Percentiles rank a stretch among this genome's conserved stretches.
phyloP scores from a whole-genome alignment of 2,888 invertebrate species.

The Scelioninae gen. 1 region DNA sequence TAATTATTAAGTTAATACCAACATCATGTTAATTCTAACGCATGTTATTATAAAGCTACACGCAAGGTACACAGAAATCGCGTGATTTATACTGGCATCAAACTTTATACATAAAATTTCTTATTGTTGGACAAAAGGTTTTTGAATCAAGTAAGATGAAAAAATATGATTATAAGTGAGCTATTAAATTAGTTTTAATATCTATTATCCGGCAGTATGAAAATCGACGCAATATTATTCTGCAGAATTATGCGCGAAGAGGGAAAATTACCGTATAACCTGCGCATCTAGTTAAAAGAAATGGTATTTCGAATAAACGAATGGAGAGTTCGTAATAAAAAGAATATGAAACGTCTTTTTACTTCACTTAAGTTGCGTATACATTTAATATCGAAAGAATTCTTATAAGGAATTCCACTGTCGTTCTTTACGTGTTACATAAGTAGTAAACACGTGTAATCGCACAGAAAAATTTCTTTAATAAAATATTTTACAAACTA shows the following conservation, averaged over 20 bases:
- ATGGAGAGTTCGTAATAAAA: constrained; percentile 7
- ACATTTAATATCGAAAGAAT: constrained; percentile 25
- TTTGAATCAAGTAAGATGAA: constrained; percentile 11
- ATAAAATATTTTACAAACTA: constrained; percentile 2
- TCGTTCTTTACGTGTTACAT: constrained; percentile 7
- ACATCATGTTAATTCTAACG: constrained; percentile 8
- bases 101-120: constrained; percentile 32
- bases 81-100: constrained; percentile 28
- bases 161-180: constrained; percentile 7
- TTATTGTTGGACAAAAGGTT: constrained; percentile 15
- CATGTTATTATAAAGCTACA: constrained; percentile 12
- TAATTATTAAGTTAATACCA: too few relatives aligned
- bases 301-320: constrained; percentile 3
- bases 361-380: neutral
- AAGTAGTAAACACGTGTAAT: neutral
- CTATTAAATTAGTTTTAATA: constrained; percentile 37
- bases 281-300: constrained; percentile 21
- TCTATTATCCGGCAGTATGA: constrained; percentile 29
- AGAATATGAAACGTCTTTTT: neutral
- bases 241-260: neutral
- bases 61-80: neutral
- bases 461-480: neutral
- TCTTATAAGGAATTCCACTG: neutral
- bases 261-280: constrained; percentile 23
- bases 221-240: constrained; percentile 28